Percentiles rank a stretch among this genome's conserved stretches.
Evolutionary conservation across 2,888 invertebrate species (phyloP).

Genomic region (Venusia cambrica): DNA sequence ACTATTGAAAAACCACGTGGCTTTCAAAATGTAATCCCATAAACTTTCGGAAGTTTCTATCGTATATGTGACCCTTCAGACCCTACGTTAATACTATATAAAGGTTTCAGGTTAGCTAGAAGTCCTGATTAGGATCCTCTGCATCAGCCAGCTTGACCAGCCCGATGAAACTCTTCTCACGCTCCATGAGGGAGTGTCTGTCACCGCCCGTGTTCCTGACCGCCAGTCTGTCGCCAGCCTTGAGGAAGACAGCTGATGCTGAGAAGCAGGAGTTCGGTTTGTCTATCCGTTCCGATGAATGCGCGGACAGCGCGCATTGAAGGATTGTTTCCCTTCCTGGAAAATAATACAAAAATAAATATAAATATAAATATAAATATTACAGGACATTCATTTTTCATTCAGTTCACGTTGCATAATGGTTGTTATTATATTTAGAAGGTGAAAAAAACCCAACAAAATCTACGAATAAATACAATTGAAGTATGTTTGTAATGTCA

Average conservation of each 20-base stretch:
- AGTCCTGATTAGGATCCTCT: constrained; percentile 58
- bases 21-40: too few species aligned
- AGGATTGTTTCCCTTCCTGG: constrained; percentile 79
- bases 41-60: too few species aligned
- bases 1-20: too few species aligned
- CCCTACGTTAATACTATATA: too few species aligned
- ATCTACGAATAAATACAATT: too few species aligned
- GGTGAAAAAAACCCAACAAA: too few species aligned
- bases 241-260: constrained; percentile 83
- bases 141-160: constrained; percentile 86
- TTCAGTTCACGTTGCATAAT: too few species aligned
- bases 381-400: background rate
- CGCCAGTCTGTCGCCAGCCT: constrained; percentile 84
- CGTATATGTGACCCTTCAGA: too few species aligned
- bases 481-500: too few species aligned
- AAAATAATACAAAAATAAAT: too few species aligned
- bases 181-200: constrained; percentile 85
- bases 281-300: constrained; percentile 70
- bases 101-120: constrained; percentile 37
- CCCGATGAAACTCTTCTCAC: constrained; percentile 91
- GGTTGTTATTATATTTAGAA: too few species aligned
- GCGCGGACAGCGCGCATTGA: constrained; percentile 87
- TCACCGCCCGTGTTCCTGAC: constrained; percentile 86
- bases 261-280: constrained; percentile 89
- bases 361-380: too few species aligned